Percentiles rank a stretch among this genome's conserved stretches.
These are phyloP conservation scores for Chloroceryle inda DNA, from an alignment of 2,797 vertebrate genomes.

Conservation along the genomic window DNA sequence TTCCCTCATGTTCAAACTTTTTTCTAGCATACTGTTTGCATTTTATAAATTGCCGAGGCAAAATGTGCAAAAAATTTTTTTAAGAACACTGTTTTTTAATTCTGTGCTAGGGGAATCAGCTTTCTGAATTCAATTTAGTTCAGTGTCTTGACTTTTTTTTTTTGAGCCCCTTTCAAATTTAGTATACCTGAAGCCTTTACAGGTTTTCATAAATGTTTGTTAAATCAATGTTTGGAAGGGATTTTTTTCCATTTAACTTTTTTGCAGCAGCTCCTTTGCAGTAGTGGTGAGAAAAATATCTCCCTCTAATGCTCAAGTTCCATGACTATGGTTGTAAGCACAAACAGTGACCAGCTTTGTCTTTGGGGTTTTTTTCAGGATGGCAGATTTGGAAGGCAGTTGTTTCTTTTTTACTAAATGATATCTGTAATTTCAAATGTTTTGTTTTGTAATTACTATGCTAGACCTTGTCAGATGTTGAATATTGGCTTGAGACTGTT, in stretches of 20 bases:
- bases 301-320: neutral
- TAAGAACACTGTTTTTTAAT: slow-evolving; percentile 70
- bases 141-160: neutral
- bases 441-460: neutral
- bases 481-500: slow-evolving; percentile 60
- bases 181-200: slow-evolving; percentile 3
- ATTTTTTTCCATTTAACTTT: slow-evolving; percentile 35
- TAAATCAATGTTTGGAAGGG: slow-evolving; percentile 25
- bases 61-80: slow-evolving; percentile 70
- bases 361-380: neutral
- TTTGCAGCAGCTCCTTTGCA: slow-evolving; percentile 56
- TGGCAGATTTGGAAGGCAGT: slow-evolving; percentile 45
- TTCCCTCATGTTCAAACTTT: slow-evolving; percentile 73
- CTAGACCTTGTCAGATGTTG: slow-evolving; percentile 18
- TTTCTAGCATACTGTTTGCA: slow-evolving; percentile 72
- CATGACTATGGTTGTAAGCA: slow-evolving; percentile 60
- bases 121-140: slow-evolving; percentile 29
- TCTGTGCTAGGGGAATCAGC: slow-evolving; percentile 27
- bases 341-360: slow-evolving; percentile 22
- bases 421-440: neutral
- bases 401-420: slow-evolving; percentile 31
- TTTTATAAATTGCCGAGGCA: slow-evolving; percentile 79
- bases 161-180: slow-evolving; percentile 35
- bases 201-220: slow-evolving; percentile 37
- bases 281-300: slow-evolving; percentile 11